Percentiles rank a stretch among this genome's conserved stretches.
These are phyloP conservation scores for Threskiornis aethiopicus DNA, from an alignment of 2,797 vertebrate genomes.

Conservation along the genomic window DNA sequence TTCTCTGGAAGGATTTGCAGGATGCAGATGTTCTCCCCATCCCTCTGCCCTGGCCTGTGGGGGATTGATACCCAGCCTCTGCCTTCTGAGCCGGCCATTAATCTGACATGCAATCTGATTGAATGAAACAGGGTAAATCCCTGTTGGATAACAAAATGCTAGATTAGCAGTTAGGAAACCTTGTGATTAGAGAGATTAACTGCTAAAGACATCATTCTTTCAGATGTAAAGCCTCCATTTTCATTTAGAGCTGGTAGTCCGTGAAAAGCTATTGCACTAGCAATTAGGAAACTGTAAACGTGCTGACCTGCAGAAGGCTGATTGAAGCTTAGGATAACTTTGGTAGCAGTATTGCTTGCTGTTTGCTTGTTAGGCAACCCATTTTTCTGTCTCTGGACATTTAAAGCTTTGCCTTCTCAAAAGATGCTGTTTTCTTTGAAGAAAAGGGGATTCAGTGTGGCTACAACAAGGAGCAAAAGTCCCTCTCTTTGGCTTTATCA, in stretches of 20 bases:
- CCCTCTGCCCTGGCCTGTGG: background rate
- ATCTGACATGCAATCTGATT: background rate
- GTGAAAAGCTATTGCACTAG: background rate
- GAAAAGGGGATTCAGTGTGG: background rate
- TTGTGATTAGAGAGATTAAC: conserved; percentile 18
- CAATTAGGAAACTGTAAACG: background rate
- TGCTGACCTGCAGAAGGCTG: background rate
- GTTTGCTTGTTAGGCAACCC: background rate
- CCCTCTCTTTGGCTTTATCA: background rate
- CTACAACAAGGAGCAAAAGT: background rate
- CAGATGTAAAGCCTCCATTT: background rate
- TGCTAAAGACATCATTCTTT: background rate
- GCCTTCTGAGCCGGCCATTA: background rate
- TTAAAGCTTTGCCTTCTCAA: background rate
- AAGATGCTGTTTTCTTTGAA: background rate
- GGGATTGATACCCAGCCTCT: background rate
- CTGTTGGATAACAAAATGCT: background rate
- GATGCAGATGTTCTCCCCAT: background rate
- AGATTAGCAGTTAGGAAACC: background rate
- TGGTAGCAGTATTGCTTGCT: background rate
- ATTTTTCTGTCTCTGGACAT: background rate
- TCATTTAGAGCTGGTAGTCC: background rate
- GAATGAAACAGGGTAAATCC: background rate
- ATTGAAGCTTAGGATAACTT: background rate
- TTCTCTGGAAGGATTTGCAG: background rate